Evolutionary conservation across 2,888 invertebrate genomes (phyloP).

Genomic region (Watsonalla cultraria): DNA sequence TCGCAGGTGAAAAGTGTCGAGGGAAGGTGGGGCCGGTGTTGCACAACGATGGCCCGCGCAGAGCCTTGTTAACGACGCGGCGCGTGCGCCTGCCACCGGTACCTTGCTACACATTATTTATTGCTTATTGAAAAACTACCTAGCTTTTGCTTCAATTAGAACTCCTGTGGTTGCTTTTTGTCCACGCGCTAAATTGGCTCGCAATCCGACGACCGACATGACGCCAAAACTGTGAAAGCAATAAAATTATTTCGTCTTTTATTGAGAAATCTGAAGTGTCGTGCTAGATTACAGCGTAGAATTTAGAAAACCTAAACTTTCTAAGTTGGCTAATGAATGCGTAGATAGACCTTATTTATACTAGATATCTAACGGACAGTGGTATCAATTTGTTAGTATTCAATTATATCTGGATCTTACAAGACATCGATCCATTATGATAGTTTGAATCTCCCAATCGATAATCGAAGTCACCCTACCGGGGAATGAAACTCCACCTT

Average conservation of each 20-base stretch:
- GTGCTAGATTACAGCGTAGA: background rate
- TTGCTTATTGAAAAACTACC: slow-evolving; percentile 76
- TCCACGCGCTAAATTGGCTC: slow-evolving; percentile 15
- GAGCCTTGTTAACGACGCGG: slow-evolving; percentile 70
- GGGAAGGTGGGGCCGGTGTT: slow-evolving; percentile 68
- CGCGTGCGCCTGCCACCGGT: slow-evolving; percentile 70
- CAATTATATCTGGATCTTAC: too few species aligned
- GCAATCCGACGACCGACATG: slow-evolving; percentile 13
- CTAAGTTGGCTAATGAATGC: background rate
- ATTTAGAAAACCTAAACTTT: background rate
- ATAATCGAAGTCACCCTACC: too few species aligned
- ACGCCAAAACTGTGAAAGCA: slow-evolving; percentile 15
- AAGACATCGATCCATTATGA: too few species aligned
- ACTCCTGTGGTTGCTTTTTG: slow-evolving; percentile 46
- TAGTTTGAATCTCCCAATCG: too few species aligned
- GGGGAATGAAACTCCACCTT: too few species aligned
- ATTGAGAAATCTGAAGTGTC: background rate
- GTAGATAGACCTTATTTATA: background rate
- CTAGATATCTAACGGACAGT: too few species aligned
- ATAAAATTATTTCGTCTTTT: background rate
- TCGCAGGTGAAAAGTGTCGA: slow-evolving; percentile 42
- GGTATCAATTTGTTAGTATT: too few species aligned
- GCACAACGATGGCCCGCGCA: slow-evolving; percentile 66
- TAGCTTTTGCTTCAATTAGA: slow-evolving; percentile 49
- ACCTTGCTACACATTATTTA: slow-evolving; percentile 71